Evolutionary conservation across 2,797 vertebrate species (phyloP).

Genomic region (Scomberomorus guttatus): DNA sequence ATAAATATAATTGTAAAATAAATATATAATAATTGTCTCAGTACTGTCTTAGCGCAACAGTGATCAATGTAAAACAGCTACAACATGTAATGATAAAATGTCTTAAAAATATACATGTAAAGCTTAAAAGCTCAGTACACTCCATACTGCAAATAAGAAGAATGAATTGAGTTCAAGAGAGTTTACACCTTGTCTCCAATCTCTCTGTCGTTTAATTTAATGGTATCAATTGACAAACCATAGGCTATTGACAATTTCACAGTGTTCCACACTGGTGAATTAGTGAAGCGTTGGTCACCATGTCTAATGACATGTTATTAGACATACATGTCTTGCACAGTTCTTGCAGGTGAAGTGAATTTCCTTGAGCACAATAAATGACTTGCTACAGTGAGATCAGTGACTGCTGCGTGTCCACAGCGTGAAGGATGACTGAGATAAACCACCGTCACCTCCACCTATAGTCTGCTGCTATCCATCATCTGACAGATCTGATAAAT

Average conservation of each 20-base stretch:
- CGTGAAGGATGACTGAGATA: slow-evolving; percentile 71
- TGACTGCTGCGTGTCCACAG: slow-evolving; percentile 57
- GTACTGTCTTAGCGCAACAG: too few relatives aligned
- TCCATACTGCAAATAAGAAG: neutral
- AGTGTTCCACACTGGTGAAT: slow-evolving; percentile 8
- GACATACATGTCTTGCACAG: too few relatives aligned
- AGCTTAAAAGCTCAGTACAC: neutral
- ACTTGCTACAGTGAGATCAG: slow-evolving; percentile 48
- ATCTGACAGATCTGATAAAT: slow-evolving; percentile 77
- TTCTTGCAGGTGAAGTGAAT: slow-evolving; percentile 41
- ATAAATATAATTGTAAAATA: too few relatives aligned
- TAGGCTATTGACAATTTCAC: slow-evolving; percentile 2
- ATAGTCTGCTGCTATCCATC: slow-evolving; percentile 69
- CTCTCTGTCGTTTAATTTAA: neutral
- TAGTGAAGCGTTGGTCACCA: slow-evolving; percentile 14
- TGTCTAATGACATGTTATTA: slow-evolving; percentile 38
- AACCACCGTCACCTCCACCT: slow-evolving; percentile 72
- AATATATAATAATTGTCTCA: too few relatives aligned
- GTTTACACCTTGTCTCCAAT: neutral
- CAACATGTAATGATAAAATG: too few relatives aligned
- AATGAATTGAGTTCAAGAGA: neutral
- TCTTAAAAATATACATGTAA: neutral
- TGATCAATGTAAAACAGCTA: too few relatives aligned
- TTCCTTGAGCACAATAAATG: slow-evolving; percentile 50
- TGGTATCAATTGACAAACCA: neutral